A percentile compares a stretch with the other conserved stretches of the same genome.
These are phyloP conservation scores for Nasua narica DNA, from an alignment of 2,797 vertebrate genomes.

Conservation along the genomic window DNA sequence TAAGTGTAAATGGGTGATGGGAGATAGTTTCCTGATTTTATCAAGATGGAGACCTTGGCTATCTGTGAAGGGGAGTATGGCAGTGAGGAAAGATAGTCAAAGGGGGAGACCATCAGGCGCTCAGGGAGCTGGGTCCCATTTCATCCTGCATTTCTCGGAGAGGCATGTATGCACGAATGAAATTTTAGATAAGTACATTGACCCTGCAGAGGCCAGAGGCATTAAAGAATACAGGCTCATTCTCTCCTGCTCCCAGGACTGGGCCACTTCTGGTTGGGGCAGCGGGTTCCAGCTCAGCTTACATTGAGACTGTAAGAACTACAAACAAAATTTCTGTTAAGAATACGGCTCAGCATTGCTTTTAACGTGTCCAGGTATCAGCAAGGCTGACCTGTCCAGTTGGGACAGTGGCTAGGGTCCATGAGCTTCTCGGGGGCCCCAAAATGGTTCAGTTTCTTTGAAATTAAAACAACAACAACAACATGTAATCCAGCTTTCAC, in stretches of 20 bases:
- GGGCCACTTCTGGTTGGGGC: constrained; percentile 42
- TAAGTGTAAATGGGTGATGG: background rate
- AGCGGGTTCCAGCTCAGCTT: constrained; percentile 60
- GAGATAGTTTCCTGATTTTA: background rate
- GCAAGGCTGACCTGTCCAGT: background rate
- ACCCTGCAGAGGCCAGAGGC: background rate
- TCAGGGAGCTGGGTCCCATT: background rate
- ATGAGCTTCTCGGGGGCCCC: background rate
- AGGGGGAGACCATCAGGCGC: background rate
- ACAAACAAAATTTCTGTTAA: constrained; percentile 81
- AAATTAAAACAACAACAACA: background rate
- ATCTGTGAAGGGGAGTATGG: background rate
- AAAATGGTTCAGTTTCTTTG: background rate
- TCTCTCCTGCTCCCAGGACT: constrained; percentile 26
- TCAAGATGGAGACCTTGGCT: background rate
- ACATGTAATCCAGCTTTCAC: background rate
- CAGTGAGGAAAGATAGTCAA: background rate
- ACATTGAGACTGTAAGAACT: constrained; percentile 79
- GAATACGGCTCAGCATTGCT: background rate
- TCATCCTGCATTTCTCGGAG: background rate
- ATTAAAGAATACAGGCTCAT: background rate
- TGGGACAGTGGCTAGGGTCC: background rate
- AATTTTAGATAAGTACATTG: background rate
- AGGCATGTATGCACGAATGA: background rate
- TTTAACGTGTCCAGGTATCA: background rate